Conservation (phyloP, 1,140 invertebrate species). For the Neodiprion fabricii region DNA sequence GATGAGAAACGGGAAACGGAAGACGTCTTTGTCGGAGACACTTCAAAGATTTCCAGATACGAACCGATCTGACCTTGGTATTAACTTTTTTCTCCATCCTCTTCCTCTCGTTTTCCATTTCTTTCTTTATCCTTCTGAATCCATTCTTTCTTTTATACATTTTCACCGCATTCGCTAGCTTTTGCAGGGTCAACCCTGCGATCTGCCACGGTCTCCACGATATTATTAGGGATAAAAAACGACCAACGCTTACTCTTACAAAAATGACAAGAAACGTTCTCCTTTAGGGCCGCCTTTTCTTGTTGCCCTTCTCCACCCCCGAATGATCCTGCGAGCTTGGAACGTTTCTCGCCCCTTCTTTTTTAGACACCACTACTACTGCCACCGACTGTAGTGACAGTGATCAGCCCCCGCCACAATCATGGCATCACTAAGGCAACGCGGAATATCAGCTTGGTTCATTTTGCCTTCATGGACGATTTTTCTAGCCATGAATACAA, state of each 20-base stretch:
- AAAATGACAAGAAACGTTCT: background rate
- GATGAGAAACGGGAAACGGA: background rate
- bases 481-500: too few relatives aligned
- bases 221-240: slow-evolving; percentile 3
- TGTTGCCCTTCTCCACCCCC: too few relatives aligned
- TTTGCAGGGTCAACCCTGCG: background rate
- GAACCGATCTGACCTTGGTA: background rate
- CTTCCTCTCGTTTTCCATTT: background rate
- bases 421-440: too few relatives aligned
- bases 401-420: too few relatives aligned
- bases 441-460: too few relatives aligned
- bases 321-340: too few relatives aligned
- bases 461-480: too few relatives aligned
- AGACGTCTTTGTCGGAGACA: background rate
- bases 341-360: too few relatives aligned
- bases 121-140: background rate
- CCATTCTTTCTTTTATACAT: background rate
- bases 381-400: too few relatives aligned
- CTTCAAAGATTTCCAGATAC: background rate
- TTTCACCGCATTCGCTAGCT: background rate
- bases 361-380: too few relatives aligned
- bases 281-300: background rate
- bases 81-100: background rate
- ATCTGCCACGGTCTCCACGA: background rate
- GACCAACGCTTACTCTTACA: slow-evolving; percentile 4